These are phyloP conservation scores for Phocides pigmalion DNA, from an alignment of 1,140 invertebrate species.

Conservation along the genomic window DNA sequence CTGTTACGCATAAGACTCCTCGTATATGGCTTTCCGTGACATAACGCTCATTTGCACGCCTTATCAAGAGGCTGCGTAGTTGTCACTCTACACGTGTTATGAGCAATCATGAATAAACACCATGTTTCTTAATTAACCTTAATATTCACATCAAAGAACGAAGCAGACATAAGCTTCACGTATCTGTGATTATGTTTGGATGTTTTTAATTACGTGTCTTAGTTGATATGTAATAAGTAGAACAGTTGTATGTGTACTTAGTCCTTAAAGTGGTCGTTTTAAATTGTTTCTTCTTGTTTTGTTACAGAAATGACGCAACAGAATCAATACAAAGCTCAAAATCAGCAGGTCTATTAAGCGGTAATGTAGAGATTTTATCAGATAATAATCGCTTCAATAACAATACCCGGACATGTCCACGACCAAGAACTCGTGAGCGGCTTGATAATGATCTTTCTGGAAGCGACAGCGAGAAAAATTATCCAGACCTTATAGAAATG, in stretches of 20 bases:
- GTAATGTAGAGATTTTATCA: conserved; percentile 75
- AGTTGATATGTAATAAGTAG: not conserved
- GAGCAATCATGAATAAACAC: conserved; percentile 30
- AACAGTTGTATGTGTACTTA: not conserved
- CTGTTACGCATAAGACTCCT: conserved; percentile 13
- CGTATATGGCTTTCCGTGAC: conserved; percentile 21
- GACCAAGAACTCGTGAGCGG: conserved; percentile 67
- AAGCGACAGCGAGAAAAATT: conserved; percentile 86
- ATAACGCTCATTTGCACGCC: conserved; percentile 28
- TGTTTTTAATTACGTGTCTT: not conserved
- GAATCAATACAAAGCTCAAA: conserved; percentile 74
- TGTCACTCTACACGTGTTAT: conserved; percentile 24
- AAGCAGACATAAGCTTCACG: not conserved
- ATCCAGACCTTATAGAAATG: conserved; percentile 88
- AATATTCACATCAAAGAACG: conserved; percentile 20
- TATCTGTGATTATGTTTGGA: conserved; percentile 1
- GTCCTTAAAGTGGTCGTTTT: not conserved
- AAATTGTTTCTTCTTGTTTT: conserved; percentile 37
- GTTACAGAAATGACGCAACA: conserved; percentile 70
- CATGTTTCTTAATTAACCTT: conserved; percentile 29
- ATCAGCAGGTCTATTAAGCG: conserved; percentile 69
- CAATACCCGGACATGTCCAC: conserved; percentile 58
- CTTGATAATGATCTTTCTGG: conserved; percentile 84
- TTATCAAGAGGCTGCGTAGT: conserved; percentile 25
- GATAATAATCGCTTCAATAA: conserved; percentile 82